Evolutionary conservation across 92 coral and sea anemone genomes (phyloP).

Genomic region (Montipora capitata): DNA sequence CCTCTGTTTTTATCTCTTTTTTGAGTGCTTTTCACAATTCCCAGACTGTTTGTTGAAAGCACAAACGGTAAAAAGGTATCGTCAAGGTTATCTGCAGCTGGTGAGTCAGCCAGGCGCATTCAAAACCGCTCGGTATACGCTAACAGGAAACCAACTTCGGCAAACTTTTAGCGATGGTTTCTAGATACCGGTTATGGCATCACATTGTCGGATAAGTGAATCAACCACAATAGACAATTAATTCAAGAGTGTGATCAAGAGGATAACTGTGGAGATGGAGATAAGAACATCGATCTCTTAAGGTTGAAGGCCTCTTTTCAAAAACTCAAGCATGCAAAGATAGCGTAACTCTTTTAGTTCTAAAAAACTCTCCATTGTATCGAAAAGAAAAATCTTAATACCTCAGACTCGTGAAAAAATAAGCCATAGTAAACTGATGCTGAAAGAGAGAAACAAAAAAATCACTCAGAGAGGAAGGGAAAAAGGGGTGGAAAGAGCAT

Average conservation of each 20-base stretch:
- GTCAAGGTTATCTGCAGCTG: background rate
- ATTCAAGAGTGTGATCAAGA: background rate
- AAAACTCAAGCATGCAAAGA: too few species aligned
- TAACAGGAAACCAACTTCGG: background rate
- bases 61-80: background rate
- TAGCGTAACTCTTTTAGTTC: too few species aligned
- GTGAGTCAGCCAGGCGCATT: background rate
- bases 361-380: too few species aligned
- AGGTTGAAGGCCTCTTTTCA: background rate
- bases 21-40: background rate
- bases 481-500: too few species aligned
- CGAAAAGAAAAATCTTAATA: too few species aligned
- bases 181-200: constrained; percentile 7
- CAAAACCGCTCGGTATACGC: background rate
- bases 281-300: background rate
- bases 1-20: too few species aligned
- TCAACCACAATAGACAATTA: background rate
- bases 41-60: background rate
- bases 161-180: background rate
- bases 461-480: too few species aligned
- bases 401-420: too few species aligned
- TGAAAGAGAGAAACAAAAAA: too few species aligned
- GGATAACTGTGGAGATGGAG: background rate
- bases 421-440: too few species aligned
- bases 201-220: background rate